Percentiles rank a stretch among this genome's conserved stretches.
Evolutionary conservation across 1,140 invertebrate species (phyloP).

Genomic region (Paralvinella palmiformis): DNA sequence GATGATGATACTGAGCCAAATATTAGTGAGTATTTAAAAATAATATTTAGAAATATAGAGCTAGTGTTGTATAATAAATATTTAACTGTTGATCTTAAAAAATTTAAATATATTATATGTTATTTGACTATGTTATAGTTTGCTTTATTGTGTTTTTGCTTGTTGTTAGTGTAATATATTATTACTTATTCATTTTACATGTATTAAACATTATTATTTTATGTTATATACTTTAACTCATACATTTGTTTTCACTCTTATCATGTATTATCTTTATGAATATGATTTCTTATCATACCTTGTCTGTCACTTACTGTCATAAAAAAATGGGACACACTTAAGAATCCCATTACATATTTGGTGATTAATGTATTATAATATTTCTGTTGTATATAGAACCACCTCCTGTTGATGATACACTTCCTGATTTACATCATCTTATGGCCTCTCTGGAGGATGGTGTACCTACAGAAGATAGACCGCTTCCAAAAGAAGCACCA

Average conservation of each 20-base stretch:
- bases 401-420: slow-evolving; percentile 24
- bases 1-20: slow-evolving; percentile 23
- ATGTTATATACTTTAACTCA: background rate
- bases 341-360: background rate
- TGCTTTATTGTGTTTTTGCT: background rate
- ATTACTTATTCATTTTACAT: background rate
- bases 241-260: background rate
- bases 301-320: background rate
- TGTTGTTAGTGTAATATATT: background rate
- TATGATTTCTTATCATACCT: background rate
- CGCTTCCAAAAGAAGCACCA: slow-evolving; percentile 28
- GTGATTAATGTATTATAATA: background rate
- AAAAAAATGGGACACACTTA: background rate
- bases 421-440: slow-evolving; percentile 38
- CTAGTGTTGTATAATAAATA: background rate
- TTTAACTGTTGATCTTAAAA: background rate
- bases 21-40: background rate
- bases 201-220: background rate
- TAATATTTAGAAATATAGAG: background rate
- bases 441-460: slow-evolving; percentile 35
- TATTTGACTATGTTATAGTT: background rate
- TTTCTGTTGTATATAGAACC: slow-evolving; percentile 22
- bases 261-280: background rate
- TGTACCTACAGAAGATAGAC: slow-evolving; percentile 28
- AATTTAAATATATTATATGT: background rate